phyloP scores from a whole-genome alignment of 2,888 invertebrate genomes.

The Pyrochroa serraticornis region DNA sequence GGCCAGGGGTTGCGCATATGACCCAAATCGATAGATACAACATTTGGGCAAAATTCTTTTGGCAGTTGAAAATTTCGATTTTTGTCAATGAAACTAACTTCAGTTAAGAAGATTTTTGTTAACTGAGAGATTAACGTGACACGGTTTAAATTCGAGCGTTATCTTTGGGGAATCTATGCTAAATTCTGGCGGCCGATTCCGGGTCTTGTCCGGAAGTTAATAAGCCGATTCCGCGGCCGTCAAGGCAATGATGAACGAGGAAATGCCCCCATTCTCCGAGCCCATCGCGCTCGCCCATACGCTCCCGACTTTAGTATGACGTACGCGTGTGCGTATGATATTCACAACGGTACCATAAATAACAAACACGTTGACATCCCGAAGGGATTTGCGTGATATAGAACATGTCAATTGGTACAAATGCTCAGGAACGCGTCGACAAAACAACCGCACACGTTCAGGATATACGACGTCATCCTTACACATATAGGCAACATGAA shows the following conservation, averaged over 20 bases:
- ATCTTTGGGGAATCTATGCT: neutral
- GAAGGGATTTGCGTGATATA: slow-evolving; percentile 53
- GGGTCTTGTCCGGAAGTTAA: too few relatives aligned
- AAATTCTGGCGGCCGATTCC: neutral
- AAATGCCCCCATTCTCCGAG: too few relatives aligned
- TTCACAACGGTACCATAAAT: slow-evolving; percentile 51
- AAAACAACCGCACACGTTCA: slow-evolving; percentile 36
- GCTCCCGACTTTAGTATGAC: slow-evolving; percentile 20
- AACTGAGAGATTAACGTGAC: too few relatives aligned
- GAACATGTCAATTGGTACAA: slow-evolving; percentile 54
- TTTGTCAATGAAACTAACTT: too few relatives aligned
- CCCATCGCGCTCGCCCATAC: too few relatives aligned
- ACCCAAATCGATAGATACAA: too few relatives aligned
- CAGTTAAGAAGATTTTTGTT: too few relatives aligned
- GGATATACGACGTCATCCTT: slow-evolving; percentile 36
- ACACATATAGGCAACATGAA: slow-evolving; percentile 34
- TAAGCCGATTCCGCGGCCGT: too few relatives aligned
- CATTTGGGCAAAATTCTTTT: too few relatives aligned
- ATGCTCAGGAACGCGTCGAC: slow-evolving; percentile 39
- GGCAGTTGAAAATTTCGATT: too few relatives aligned
- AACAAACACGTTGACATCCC: slow-evolving; percentile 51
- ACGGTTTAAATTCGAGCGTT: neutral
- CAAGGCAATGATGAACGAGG: too few relatives aligned
- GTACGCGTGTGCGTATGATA: slow-evolving; percentile 41
- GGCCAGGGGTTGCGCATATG: too few relatives aligned